Conservation (phyloP, 2,888 invertebrate genomes). For the Globia sparganii region DNA sequence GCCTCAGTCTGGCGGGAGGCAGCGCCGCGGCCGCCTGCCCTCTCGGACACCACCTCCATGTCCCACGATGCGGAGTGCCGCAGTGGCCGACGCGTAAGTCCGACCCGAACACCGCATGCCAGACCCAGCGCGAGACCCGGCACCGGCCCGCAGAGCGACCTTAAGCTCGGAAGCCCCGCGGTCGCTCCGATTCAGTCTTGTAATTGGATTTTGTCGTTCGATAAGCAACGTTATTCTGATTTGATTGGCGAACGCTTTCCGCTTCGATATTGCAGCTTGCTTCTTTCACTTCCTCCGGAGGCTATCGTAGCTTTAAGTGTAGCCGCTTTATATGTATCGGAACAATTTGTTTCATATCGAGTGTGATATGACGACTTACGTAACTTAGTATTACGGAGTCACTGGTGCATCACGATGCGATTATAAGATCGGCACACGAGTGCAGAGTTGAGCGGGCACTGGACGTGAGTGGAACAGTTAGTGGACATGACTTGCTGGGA, state of each 20-base stretch:
- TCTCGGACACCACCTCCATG: conserved; percentile 70
- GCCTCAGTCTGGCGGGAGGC: conserved; percentile 88
- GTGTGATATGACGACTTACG: conserved; percentile 79
- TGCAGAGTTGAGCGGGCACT: conserved; percentile 71
- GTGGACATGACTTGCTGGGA: conserved; percentile 90
- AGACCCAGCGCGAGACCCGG: conserved; percentile 79
- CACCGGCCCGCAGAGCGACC: conserved; percentile 84
- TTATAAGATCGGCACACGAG: conserved; percentile 76
- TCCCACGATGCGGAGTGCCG: conserved; percentile 83
- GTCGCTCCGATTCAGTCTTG: conserved; percentile 89
- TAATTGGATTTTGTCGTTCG: conserved; percentile 89
- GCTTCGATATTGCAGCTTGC: conserved; percentile 88
- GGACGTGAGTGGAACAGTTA: conserved; percentile 64
- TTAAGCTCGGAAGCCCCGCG: conserved; percentile 87
- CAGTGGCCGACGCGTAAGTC: conserved; percentile 82
- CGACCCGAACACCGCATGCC: conserved; percentile 82
- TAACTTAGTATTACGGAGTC: conserved; percentile 80
- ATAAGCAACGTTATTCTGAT: conserved; percentile 87
- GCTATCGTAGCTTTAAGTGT: conserved; percentile 81
- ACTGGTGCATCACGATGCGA: conserved; percentile 82
- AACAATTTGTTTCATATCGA: conserved; percentile 73
- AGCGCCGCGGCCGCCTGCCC: conserved; percentile 84
- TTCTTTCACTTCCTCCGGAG: conserved; percentile 80
- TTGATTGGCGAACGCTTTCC: conserved; percentile 88
- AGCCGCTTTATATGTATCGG: conserved; percentile 82